Base-by-base conservation (phyloP, 2,888 invertebrate species). In the Seira musarum region DNA sequence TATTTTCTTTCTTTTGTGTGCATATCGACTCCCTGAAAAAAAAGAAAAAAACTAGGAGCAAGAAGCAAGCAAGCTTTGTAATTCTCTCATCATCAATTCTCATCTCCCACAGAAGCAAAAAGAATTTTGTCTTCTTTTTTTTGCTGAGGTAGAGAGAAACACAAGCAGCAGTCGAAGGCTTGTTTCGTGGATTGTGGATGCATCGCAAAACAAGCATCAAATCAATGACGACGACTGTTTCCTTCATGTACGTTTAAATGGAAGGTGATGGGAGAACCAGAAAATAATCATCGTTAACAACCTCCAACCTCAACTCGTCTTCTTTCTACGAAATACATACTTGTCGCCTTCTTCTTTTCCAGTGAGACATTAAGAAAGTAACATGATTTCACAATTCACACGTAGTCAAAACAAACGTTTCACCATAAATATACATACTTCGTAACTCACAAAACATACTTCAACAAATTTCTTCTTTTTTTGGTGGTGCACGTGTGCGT, bases 1-100 rank as follows among this genome's bases (percentile, higher is more conserved):
- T 30, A 5, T 30, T 30, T 30, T 30, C 30, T 30, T 30, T 30
- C 30, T 30, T 30, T 30, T 30, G 30, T 30, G 30, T 30, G 30
- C 3, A 2, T 30, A 2, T 53, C 13, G 53, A 30, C 53, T 53
- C 53, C 17, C 53, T 53, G 53, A 53, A 53, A 53, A 53, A 13
- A 53, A 53, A 30, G 2, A 30, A 30, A n/a, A n/a, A n/a, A n/a
- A n/a, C n/a, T 8, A 30, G 30, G 3, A 30, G 30, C 30, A 30
- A 2, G 15, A 3, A 53, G 53, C 3, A 3, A 53, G n/a, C 2
- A 53, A 53, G 53, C 3, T 17, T 65, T 64, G 69, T 80, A 74
- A 74, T 69, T 80, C 66, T 80, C 68, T 69, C 79, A 57, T 67
- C 63, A 70, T 76, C 68, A 24, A 64, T 46, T 24, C 40, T 65